phyloP scores from a whole-genome alignment of 2,797 vertebrate genomes.

The Enteromius anoplus region DNA sequence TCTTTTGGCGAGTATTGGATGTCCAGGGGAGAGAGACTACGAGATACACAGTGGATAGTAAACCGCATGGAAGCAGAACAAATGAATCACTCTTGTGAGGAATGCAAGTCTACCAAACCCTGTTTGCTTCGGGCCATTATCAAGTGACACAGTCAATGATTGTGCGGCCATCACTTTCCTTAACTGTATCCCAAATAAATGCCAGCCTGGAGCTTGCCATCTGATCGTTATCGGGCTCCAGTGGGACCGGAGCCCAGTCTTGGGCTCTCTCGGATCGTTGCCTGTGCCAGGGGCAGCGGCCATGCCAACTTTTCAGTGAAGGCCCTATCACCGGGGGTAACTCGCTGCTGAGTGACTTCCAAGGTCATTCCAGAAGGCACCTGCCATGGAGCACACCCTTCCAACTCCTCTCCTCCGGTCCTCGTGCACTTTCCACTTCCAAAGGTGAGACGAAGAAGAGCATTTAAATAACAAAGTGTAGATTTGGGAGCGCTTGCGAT shows the following conservation, averaged over 20 bases:
- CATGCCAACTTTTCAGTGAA: slow-evolving; percentile 62
- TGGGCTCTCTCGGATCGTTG: slow-evolving; percentile 49
- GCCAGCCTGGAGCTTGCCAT: slow-evolving; percentile 54
- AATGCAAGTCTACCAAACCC: slow-evolving; percentile 54
- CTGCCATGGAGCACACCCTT: slow-evolving; percentile 50
- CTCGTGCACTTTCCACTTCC: slow-evolving; percentile 33
- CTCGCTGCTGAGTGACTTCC: slow-evolving; percentile 58
- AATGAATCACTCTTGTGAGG: slow-evolving; percentile 64
- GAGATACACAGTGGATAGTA: slow-evolving; percentile 57
- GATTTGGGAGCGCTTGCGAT: slow-evolving; percentile 50
- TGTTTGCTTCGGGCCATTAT: slow-evolving; percentile 62
- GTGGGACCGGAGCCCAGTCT: slow-evolving; percentile 58
- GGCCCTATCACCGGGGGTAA: slow-evolving; percentile 58
- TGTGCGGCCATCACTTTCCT: slow-evolving; percentile 61
- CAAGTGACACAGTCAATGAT: slow-evolving; percentile 62
- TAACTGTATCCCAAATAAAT: slow-evolving; percentile 64
- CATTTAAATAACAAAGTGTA: slow-evolving; percentile 56
- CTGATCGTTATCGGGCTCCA: slow-evolving; percentile 59
- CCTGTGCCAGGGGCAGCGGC: slow-evolving; percentile 58
- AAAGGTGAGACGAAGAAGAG: slow-evolving; percentile 52
- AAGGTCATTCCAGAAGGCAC: slow-evolving; percentile 56
- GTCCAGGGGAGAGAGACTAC: slow-evolving; percentile 54
- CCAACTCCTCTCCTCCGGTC: slow-evolving; percentile 41
- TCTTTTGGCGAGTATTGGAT: slow-evolving; percentile 66
- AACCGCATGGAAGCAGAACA: slow-evolving; percentile 57